A percentile compares a stretch with the other conserved stretches of the same genome.
These are phyloP conservation scores for Campylorhamphus procurvoides DNA, from an alignment of 2,113 vertebrate genomes.

Conservation along the genomic window DNA sequence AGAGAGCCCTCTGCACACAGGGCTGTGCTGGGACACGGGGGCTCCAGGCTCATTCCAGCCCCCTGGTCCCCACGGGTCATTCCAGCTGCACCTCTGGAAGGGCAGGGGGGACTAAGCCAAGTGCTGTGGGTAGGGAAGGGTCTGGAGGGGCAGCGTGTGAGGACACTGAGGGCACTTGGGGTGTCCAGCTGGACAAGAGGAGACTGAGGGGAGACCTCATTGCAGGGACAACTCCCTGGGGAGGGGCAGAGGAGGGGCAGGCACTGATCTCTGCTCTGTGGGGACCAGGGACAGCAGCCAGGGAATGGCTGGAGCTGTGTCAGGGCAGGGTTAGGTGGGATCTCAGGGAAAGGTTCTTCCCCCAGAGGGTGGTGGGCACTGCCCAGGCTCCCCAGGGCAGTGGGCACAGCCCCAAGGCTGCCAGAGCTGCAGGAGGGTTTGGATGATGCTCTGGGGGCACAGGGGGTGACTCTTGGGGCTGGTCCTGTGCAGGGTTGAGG, in stretches of 20 bases:
- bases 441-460: neutral
- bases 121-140: neutral
- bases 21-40: accelerated
- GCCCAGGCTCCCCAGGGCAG: neutral
- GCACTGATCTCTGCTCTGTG: neutral
- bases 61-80: accelerated
- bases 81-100: neutral
- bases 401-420: neutral
- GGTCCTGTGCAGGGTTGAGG: neutral
- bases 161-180: neutral
- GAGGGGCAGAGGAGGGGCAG: neutral
- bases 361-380: neutral
- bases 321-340: neutral
- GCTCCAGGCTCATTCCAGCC: neutral
- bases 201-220: neutral
- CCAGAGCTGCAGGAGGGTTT: neutral
- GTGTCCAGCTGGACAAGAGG: neutral
- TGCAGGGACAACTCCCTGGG: neutral
- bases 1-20: neutral
- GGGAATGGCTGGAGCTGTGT: neutral
- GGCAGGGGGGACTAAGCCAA: accelerated
- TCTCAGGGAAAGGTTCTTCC: neutral
- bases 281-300: neutral
- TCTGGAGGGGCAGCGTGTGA: neutral
- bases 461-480: neutral